These are phyloP conservation scores for Apogon talboti DNA, from an alignment of 2,797 vertebrate species.

Conservation along the genomic window DNA sequence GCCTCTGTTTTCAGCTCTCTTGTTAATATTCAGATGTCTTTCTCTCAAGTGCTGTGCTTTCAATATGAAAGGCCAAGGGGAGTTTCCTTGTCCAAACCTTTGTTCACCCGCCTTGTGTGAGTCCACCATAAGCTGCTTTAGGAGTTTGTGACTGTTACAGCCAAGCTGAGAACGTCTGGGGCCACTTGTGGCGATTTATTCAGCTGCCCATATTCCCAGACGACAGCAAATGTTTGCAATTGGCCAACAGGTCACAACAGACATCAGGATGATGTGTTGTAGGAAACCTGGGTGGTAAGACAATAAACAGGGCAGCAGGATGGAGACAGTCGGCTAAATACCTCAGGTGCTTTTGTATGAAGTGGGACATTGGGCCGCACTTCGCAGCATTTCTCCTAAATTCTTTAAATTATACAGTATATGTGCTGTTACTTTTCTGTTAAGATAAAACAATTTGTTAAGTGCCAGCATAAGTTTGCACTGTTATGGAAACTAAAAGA, in stretches of 20 bases:
- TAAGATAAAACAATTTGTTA: no score
- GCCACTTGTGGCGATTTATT: conserved; percentile 64
- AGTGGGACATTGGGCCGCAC: neutral
- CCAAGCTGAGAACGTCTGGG: conserved; percentile 54
- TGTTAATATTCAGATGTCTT: conserved; percentile 55
- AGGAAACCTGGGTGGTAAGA: conserved; percentile 46
- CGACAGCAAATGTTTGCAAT: conserved; percentile 50
- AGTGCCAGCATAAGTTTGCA: no score
- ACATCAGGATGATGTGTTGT: conserved; percentile 42
- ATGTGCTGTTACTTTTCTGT: no score
- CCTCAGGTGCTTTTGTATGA: neutral
- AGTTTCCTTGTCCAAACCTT: conserved; percentile 56
- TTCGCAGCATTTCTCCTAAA: no score
- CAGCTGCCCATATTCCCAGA: conserved; percentile 60
- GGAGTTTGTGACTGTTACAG: conserved; percentile 59
- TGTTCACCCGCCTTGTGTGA: conserved; percentile 47
- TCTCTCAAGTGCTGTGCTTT: conserved; percentile 40
- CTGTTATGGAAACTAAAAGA: no score
- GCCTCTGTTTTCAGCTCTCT: conserved; percentile 47
- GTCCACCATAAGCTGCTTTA: conserved; percentile 60
- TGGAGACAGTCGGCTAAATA: neutral
- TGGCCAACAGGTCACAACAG: conserved; percentile 40
- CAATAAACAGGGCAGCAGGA: conserved; percentile 24
- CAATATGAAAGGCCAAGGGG: conserved; percentile 42
- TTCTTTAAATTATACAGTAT: no score